Percentiles rank a stretch among this genome's conserved stretches.
Evolutionary conservation across 2,888 invertebrate species (phyloP).

Genomic region (Drepana falcataria): DNA sequence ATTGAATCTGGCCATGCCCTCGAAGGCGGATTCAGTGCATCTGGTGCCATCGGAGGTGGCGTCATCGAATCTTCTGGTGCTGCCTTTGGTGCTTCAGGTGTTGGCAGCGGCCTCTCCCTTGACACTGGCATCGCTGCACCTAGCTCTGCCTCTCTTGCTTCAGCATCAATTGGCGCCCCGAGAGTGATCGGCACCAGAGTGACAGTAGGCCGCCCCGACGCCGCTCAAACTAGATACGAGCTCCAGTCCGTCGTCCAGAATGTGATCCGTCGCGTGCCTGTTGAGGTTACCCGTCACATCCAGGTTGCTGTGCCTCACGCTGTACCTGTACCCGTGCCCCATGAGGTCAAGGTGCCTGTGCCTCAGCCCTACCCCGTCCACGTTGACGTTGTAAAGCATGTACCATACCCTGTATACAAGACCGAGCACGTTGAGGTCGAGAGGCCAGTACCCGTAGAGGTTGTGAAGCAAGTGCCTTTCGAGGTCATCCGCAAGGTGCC

Average conservation of each 20-base stretch:
- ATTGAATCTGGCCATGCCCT: constrained; percentile 9
- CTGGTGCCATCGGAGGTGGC: constrained; percentile 8
- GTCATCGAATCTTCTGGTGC: constrained; percentile 1
- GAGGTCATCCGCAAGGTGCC: constrained; percentile 66
- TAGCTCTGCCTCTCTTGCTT: constrained; percentile 5
- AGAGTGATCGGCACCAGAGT: constrained; percentile 54
- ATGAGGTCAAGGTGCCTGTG: constrained; percentile 63
- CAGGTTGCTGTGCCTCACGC: constrained; percentile 61
- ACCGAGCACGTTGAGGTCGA: constrained; percentile 65
- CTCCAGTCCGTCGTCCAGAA: constrained; percentile 68
- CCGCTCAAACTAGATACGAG: constrained; percentile 52
- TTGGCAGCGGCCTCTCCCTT: constrained; percentile 15
- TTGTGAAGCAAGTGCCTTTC: constrained; percentile 59
- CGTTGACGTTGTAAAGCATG: constrained; percentile 64
- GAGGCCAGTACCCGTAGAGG: constrained; percentile 64
- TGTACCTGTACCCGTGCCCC: constrained; percentile 59
- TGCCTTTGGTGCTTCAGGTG: constrained; percentile 3
- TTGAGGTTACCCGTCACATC: constrained; percentile 67
- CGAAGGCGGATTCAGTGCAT: constrained; percentile 8
- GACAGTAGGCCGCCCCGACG: constrained; percentile 41
- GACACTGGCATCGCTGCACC: constrained; percentile 15
- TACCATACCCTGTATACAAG: constrained; percentile 69
- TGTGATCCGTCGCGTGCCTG: constrained; percentile 59
- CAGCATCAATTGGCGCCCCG: constrained; percentile 33
- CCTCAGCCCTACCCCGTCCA: constrained; percentile 71